A percentile compares a stretch with the other conserved stretches of the same genome.
These are phyloP conservation scores for Hydrocynus forskahlii DNA, from an alignment of 2,797 vertebrate species.

Conservation along the genomic window DNA sequence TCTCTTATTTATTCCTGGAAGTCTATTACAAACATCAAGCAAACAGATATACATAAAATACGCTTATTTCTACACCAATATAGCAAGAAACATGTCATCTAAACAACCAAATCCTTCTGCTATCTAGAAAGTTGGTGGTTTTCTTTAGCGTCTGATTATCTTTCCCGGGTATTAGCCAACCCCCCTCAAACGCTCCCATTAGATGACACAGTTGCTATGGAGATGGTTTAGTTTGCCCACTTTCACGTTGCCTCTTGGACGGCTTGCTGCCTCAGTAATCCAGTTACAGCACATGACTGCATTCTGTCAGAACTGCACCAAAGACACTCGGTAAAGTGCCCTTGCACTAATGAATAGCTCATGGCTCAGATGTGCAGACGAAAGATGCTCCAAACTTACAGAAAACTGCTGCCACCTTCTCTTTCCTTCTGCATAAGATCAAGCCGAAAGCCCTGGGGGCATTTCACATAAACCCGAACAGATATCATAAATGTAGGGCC, in stretches of 20 bases:
- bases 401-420: constrained; percentile 13
- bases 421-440: constrained; percentile 32
- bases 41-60: not conserved
- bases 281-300: constrained; percentile 54
- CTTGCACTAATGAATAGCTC: constrained; percentile 51
- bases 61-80: constrained; percentile 1
- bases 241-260: constrained; percentile 51
- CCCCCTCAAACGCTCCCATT: constrained; percentile 37
- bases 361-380: constrained; percentile 37
- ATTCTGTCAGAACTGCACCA: constrained; percentile 45
- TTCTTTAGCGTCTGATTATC: constrained; percentile 32
- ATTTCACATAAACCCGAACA: constrained; percentile 18
- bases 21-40: not conserved
- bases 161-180: constrained; percentile 34
- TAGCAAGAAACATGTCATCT: constrained; percentile 9
- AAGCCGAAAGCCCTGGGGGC: not conserved
- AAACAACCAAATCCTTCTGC: not conserved
- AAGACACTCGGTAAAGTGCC: constrained; percentile 42
- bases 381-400: constrained; percentile 45
- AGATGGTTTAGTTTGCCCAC: constrained; percentile 53
- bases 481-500: constrained; percentile 5
- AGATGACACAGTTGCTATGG: constrained; percentile 57
- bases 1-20: not conserved
- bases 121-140: constrained; percentile 28
- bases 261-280: constrained; percentile 58